Evolutionary conservation across 2,888 invertebrate genomes (phyloP), one percentile per base, ranked within the genome.

Genomic region (Eristalis tenax): DNA sequence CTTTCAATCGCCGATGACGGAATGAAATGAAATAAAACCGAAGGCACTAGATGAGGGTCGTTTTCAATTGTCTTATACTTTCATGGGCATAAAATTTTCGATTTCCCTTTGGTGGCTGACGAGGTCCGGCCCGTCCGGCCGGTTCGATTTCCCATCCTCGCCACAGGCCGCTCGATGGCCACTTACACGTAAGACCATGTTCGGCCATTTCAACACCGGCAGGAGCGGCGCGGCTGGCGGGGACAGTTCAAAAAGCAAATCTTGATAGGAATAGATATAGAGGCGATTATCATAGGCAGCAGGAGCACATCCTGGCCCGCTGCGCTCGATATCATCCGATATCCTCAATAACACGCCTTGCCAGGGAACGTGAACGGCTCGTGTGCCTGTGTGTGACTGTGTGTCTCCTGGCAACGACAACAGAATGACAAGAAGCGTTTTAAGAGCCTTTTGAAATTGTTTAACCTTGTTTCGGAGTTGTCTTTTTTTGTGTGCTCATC

Each of bases 61-160:
- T 75, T 66, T 75, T 75, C 75, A 75, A 75, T 75, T 75, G 75
- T 65, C 75, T 75, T 75, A 75, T 66, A 66, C 75, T 66, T 75
- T 75, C 66, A 66, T 75, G 66, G 56, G 66, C 75, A 75, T 75
- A 66, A 75, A 75, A 75, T 56, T 66, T 75, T 75, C 75, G 75
- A 75, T 75, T 75, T 66, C 38, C 65, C 43, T 65, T 73, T 73
- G 65, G 61, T 10, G 32, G 32, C 32, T 4, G 28, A 56, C 65
- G 63, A 50, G 43, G 13, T 26, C 32, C 10, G 32, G 32, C 10
- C 32, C 32, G 10, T 35, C 8, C n/a, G 22, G 50, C 11, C 4
- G 13, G 35, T 57, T 75, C 38, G 65, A 57, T 59, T 40, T 28
- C 64, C 32, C 56, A 65, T 23, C 56, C n/a, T 28, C 28, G 26